Conservation (phyloP, 2,113 vertebrate species). For the Zootoca vivipara region DNA sequence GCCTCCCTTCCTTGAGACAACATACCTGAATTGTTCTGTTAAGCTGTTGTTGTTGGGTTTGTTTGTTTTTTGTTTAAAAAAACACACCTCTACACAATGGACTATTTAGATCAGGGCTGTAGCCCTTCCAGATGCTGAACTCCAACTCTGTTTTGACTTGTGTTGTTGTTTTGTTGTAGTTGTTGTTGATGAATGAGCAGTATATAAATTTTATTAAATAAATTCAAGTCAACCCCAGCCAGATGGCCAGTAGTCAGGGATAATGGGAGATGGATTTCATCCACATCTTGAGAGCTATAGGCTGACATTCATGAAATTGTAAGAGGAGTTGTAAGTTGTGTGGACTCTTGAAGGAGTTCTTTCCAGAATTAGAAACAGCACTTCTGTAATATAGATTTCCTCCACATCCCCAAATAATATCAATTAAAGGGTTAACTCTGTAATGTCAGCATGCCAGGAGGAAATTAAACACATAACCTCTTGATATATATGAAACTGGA, state of each 20-base stretch:
- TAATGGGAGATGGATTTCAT: too few relatives aligned
- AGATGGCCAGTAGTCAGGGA: too few relatives aligned
- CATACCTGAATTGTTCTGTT: not conserved
- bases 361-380: conserved; percentile 1
- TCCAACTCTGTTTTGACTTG: too few relatives aligned
- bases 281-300: too few relatives aligned
- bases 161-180: too few relatives aligned
- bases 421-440: conserved; percentile 50
- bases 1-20: not conserved
- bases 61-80: not conserved
- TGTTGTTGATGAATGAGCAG: too few relatives aligned
- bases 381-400: not conserved
- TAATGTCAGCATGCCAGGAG: conserved; percentile 58
- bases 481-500: conserved; percentile 48
- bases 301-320: not conserved
- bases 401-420: not conserved
- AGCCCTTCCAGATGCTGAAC: too few relatives aligned
- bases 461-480: conserved; percentile 64
- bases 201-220: too few relatives aligned
- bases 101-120: too few relatives aligned
- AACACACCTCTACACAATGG: not conserved
- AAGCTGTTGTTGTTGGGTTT: not conserved
- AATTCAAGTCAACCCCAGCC: too few relatives aligned
- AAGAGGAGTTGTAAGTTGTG: not conserved
- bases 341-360: not conserved